A percentile compares a stretch with the other conserved stretches of the same genome.
Evolutionary conservation across 2,797 vertebrate genomes (phyloP).

Genomic region (Manis javanica): DNA sequence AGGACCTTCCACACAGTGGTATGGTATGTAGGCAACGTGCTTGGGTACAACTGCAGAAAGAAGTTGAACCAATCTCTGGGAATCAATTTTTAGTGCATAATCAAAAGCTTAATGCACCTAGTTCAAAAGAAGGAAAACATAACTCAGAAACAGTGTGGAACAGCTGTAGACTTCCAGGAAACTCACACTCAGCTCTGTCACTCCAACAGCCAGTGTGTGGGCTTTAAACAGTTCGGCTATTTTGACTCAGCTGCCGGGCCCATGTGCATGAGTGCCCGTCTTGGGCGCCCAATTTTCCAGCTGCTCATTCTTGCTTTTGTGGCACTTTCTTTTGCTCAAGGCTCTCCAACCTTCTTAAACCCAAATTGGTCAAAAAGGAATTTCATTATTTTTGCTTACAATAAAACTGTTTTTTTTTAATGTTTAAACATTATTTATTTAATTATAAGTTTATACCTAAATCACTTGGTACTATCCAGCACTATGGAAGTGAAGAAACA

Average conservation of each 20-base stretch:
- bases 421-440: neutral
- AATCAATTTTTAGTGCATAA: neutral
- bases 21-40: neutral
- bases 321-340: neutral
- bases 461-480: neutral
- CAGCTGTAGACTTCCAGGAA: neutral
- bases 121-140: neutral
- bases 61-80: neutral
- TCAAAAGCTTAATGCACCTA: neutral
- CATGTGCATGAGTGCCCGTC: neutral
- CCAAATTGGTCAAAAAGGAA: neutral
- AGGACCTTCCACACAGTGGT: neutral
- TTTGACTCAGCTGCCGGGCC: neutral
- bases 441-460: neutral
- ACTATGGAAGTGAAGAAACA: neutral
- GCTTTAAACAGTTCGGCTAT: no score
- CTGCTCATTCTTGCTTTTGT: neutral
- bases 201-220: rapidly evolving
- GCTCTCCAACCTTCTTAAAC: neutral
- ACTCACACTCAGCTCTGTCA: neutral
- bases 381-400: neutral
- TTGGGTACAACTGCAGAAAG: neutral
- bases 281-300: no score
- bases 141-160: neutral
- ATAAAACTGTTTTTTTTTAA: neutral